Evolutionary conservation across 2,113 vertebrate species (phyloP), one percentile per base, ranked within the genome.

Genomic region (Hippocampus comes): DNA sequence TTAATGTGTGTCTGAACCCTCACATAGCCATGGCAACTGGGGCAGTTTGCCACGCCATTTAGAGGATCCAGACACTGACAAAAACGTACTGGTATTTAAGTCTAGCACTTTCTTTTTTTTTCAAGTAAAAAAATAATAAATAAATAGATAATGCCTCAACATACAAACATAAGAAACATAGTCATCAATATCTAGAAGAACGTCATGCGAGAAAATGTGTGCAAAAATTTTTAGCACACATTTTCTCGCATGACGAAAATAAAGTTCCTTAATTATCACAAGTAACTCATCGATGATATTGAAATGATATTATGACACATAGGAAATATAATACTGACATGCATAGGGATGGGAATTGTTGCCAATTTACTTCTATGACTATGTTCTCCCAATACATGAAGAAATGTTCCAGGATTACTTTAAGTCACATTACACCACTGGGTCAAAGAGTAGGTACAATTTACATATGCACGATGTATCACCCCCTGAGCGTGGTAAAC

Each of bases 21-120:
- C 89, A 76, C 78, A 89, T 87, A 88, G 78, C 89, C 89, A 91
- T 92, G 91, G 89, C 82, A 90, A 92, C 91, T 76, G 43, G 80
- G 88, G 86, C 86, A 80, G 78, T 78, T 79, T 84, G 88, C 89
- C 88, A 86, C 78, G 85, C 85, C 86, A 87, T 87, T 90, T 82
- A 86, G 84, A 89, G 80, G 76, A 84, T 88, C 80, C 80, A 68
- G 71, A 72, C 76, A 17, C 79, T 72, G 78, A 91, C 84, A 88
- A 78, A 82, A 82, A 89, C 86, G 86, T 77, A 51, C 17, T 1
- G 71, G 69, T 72, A 79, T 79, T 86, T 84, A 82, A 88, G 76
- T 81, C 78, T 80, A 75, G 75, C 75, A 70, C 80, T 69, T 78
- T 80, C 75, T 71, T 84, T 67, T 78, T 49, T 68, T 78, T 49